Conservation (phyloP, 2,797 vertebrate species). For the Mallotus villosus region DNA sequence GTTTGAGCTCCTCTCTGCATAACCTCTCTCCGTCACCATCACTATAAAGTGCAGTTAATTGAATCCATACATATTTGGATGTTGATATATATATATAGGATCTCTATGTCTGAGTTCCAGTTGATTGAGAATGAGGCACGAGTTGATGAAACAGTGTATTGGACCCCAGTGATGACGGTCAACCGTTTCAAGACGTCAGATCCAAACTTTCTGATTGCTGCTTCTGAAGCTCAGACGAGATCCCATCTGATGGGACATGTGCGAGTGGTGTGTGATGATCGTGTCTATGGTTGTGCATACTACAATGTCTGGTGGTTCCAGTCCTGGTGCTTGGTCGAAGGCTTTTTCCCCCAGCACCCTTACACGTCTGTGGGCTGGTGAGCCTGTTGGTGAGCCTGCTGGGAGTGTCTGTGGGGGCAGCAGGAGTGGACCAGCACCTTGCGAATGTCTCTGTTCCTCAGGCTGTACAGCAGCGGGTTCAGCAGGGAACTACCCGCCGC, state of each 20-base stretch:
- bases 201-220: slow-evolving; percentile 60
- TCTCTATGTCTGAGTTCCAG: slow-evolving; percentile 34
- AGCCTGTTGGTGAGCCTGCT: slow-evolving; percentile 76
- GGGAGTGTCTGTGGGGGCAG: slow-evolving; percentile 75
- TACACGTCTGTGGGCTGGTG: slow-evolving; percentile 89
- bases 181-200: slow-evolving; percentile 43
- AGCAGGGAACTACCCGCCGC: slow-evolving; percentile 91
- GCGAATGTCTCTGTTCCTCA: slow-evolving; percentile 92
- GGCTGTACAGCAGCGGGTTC: slow-evolving; percentile 92
- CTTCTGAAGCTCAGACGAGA: slow-evolving; percentile 30
- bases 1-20: slow-evolving; percentile 14
- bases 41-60: slow-evolving; percentile 48
- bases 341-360: slow-evolving; percentile 21
- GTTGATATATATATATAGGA: not conserved
- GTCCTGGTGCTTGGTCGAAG: slow-evolving; percentile 14
- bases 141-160: slow-evolving; percentile 57
- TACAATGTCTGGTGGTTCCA: not conserved
- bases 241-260: slow-evolving; percentile 35
- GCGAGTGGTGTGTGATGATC: slow-evolving; percentile 29
- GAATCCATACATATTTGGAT: not conserved
- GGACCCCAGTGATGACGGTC: slow-evolving; percentile 27
- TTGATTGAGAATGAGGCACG: slow-evolving; percentile 65
- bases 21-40: slow-evolving; percentile 22
- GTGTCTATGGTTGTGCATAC: not conserved
- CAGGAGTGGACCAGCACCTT: slow-evolving; percentile 85